phyloP scores from a whole-genome alignment of 2,888 invertebrate species.

The Mayetiola destructor region DNA sequence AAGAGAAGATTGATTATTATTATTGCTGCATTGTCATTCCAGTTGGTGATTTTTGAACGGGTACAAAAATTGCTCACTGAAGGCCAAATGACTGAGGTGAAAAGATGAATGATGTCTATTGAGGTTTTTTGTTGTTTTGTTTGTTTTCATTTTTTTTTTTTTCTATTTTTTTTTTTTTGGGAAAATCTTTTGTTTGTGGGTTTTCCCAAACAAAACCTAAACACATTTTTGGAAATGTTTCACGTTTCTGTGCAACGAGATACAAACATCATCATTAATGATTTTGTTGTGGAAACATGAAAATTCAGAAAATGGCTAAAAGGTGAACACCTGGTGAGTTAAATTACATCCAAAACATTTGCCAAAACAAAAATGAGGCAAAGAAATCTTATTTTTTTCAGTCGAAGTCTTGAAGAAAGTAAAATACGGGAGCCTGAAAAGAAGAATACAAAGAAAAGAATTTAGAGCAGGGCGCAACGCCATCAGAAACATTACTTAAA shows the following conservation, averaged over 20 bases:
- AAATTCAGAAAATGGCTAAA: neutral
- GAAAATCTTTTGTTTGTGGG: slow-evolving; percentile 1
- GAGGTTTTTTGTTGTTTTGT: no score
- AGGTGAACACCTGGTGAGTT: slow-evolving; percentile 8
- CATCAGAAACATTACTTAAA: neutral
- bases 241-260: neutral
- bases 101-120: no score
- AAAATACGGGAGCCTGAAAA: no score
- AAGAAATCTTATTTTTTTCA: neutral
- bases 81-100: no score
- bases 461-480: no score
- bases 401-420: no score
- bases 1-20: neutral
- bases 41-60: neutral
- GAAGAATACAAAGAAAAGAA: no score
- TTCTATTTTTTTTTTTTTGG: no score
- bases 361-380: neutral
- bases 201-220: neutral
- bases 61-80: neutral
- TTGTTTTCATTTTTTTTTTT: no score
- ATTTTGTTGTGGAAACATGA: neutral
- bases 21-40: slow-evolving; percentile 1
- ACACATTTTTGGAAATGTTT: no score
- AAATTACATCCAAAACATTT: slow-evolving; percentile 2
- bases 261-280: neutral